Base-by-base conservation (phyloP, 2,113 vertebrate species). In the Albula glossodonta region DNA sequence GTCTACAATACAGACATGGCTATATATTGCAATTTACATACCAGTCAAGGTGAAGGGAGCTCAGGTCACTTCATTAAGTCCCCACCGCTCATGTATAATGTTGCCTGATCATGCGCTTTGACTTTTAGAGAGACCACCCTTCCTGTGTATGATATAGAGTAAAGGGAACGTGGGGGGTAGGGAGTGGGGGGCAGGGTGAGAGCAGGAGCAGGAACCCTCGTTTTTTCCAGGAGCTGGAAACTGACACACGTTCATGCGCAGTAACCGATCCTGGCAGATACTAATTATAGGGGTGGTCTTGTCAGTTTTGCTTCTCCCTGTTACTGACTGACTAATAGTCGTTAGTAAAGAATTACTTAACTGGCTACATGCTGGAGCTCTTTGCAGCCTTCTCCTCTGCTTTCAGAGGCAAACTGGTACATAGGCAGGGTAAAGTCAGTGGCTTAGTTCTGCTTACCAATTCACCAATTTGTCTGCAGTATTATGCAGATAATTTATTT, bases 241-340 rank as follows among this genome's bases (percentile, higher is more conserved):
- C 49, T n/a, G 77, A 83, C 52, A 79, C 79, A 51, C 22, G 48
- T 50, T 82, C 83, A 80, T 85, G 85, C 83, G 70, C 87, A 88
- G 90, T 90, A 93, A 92, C 89, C 80, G 88, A 93, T 90, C 90
- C 89, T 87, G 84, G 70, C 87, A 57, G 87, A 81, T 82, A 84
- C 91, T 92, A 89, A 89, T 87, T 91, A 87, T 88, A 87, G 91
- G 74, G 51, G 56, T 49, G 25, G 41, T 79, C 78, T 50, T 80
- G 41, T 80, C 80, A 85, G 48, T 85, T 17, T 85, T 48, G 53
- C 84, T 25, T 80, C 77, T 80, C 52, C 53, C 78, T 51, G 41
- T 80, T 51, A 53, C 83, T 78, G 51, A 10, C 52, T 12, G 25
- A 78, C 70, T 53, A 12, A 52, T 51, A 31, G 60, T 66, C 48